Base-by-base conservation (phyloP, 2,797 vertebrate genomes). In the Macropodus opercularis region DNA sequence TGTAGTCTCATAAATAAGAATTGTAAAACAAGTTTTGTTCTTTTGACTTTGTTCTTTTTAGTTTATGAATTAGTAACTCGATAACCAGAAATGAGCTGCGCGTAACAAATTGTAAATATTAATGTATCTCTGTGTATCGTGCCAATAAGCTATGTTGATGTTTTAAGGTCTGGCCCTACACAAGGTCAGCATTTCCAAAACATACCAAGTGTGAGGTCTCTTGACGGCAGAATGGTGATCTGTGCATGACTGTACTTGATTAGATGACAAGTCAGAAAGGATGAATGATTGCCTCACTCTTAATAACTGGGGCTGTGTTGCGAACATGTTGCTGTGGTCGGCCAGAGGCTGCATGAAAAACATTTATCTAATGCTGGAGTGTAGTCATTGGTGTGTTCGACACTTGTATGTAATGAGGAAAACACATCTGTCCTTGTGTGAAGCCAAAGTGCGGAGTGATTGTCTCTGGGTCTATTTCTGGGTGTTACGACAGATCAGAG, bases 211-310 rank as follows among this genome's bases (percentile, higher is more conserved):
- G 27, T 23, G 26, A 51, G 19, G 32, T 18, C 14, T 13, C 35
- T 32, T 44, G 26, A 38, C 47, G 41, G 40, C 23, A 17, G 15
- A 21, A 27, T 40, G 41, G 47, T 31, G 54, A 46, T 31, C 27
- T 3, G 12, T 44, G 9, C 46, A 26, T 48, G 43, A 43, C 35
- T 27, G 0, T 24, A 29, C 35, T 22, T 2, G 3, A 38, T 48
- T 14, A 29, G 34, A 68, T 23, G 42, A 41, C 41, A 1, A 34
- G 35, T 47, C 62, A 53, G 44, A 17, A 35, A 32, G 62, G 60
- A 59, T 27, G 54, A 65, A 47, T 17, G 46, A 57, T 43, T 15
- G 43, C 21, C 40, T 63, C 52, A 42, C n/a, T 44, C 19, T 21
- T 63, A 29, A 59, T 27, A 23, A 59, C 42, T 5, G 48, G 34